A percentile compares a stretch with the other conserved stretches of the same genome.
phyloP scores from a whole-genome alignment of 2,888 invertebrate genomes.

The Archips crataeganus region DNA sequence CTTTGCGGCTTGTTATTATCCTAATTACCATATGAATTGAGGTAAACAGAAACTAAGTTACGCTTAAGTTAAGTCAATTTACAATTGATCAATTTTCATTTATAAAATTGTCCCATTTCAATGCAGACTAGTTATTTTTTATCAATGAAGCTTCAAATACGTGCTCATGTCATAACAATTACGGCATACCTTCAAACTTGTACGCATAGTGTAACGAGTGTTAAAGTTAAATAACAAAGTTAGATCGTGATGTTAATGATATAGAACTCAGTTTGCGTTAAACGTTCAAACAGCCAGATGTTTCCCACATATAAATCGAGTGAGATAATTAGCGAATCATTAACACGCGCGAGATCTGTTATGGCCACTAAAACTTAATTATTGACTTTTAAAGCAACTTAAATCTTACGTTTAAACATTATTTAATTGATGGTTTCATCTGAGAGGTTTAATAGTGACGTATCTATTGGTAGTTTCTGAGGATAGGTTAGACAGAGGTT shows the following conservation, averaged over 20 bases:
- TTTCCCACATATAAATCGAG: constrained; percentile 47
- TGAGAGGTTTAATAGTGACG: constrained; percentile 19
- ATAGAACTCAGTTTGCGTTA: constrained; percentile 11
- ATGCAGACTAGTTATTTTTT: constrained; percentile 7
- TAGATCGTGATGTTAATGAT: constrained; percentile 14
- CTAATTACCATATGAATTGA: not conserved
- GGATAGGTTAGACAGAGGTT: not conserved
- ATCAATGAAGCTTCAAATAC: constrained; percentile 34
- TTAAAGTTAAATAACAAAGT: constrained; percentile 5
- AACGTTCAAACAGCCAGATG: constrained; percentile 35
- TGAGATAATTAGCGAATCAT: constrained; percentile 70
- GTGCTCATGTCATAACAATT: constrained; percentile 31
- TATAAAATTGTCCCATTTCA: constrained; percentile 6
- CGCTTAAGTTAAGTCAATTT: constrained; percentile 13
- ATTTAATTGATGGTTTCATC: constrained; percentile 34
- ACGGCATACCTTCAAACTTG: constrained; percentile 25
- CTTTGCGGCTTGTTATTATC: not conserved
- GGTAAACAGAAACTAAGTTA: constrained; percentile 3
- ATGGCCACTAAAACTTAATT: constrained; percentile 58
- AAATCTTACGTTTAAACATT: constrained; percentile 15
- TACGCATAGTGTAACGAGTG: constrained; percentile 14
- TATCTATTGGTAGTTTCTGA: constrained; percentile 3
- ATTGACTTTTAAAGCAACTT: constrained; percentile 45
- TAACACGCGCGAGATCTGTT: constrained; percentile 67
- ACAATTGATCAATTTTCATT: constrained; percentile 21